These are phyloP conservation scores for Tetraodon nigroviridis DNA, from an alignment of 2,113 vertebrate species.

Conservation along the genomic window DNA sequence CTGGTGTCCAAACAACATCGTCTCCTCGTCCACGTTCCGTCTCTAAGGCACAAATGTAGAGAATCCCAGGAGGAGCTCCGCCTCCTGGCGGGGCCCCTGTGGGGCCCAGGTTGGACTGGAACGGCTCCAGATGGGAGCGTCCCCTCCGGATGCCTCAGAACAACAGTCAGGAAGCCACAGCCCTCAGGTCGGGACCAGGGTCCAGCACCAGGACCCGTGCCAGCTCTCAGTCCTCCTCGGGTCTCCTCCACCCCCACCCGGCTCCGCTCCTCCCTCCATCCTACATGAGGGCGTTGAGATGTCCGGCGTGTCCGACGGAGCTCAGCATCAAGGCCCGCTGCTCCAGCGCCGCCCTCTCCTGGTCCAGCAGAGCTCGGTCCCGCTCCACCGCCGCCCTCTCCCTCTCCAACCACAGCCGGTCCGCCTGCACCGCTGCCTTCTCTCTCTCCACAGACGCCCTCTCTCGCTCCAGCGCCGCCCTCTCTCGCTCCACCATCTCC, in stretches of 20 bases:
- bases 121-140: too few relatives aligned
- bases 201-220: too few relatives aligned
- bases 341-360: slow-evolving; percentile 61
- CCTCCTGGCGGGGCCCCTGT: too few relatives aligned
- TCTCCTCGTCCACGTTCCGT: too few relatives aligned
- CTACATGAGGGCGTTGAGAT: slow-evolving; percentile 60
- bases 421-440: slow-evolving; percentile 60
- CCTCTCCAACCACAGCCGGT: slow-evolving; percentile 62
- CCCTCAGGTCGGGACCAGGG: too few relatives aligned
- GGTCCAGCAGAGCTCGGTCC: slow-evolving; percentile 44
- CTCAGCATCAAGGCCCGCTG: slow-evolving; percentile 64
- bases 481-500: slow-evolving; percentile 54
- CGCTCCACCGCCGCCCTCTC: slow-evolving; percentile 61
- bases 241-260: not conserved
- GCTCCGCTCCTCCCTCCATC: not conserved
- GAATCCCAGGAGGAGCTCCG: too few relatives aligned
- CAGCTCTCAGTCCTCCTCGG: too few relatives aligned
- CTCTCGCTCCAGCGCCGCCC: slow-evolving; percentile 50
- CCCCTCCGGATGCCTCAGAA: too few relatives aligned
- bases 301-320: slow-evolving; percentile 55
- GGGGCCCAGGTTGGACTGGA: too few relatives aligned
- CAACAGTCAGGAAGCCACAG: too few relatives aligned
- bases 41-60: too few relatives aligned
- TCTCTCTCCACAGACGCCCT: slow-evolving; percentile 60
- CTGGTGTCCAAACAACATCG: too few relatives aligned